Base-by-base conservation (phyloP, 2,797 vertebrate species). In the Mormyrops boulengeri region DNA sequence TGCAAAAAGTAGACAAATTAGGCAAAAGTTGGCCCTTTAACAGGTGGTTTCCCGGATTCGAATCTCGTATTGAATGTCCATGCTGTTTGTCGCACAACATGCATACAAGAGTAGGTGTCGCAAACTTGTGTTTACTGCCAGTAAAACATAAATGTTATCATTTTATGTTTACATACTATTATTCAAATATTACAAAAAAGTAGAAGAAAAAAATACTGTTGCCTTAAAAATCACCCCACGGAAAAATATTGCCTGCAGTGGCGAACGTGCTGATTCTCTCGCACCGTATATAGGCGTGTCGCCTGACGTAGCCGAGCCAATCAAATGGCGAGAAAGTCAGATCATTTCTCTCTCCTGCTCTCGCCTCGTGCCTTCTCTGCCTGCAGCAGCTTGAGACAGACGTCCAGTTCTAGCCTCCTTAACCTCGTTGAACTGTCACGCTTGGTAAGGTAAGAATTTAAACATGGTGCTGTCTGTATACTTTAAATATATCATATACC, bases 211-310 rank as follows among this genome's bases (percentile, higher is more conserved):
- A 77, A 38, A 77, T 77, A 38, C 4, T 1, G 38, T 41, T 77
- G 4, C 73, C 34, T 19, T 77, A 77, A 77, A 77, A 41, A 38
- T 19, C 12, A 77, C 34, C 38, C 4, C 34, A 17, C 19, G 14
- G 41, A 22, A 47, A 88, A 50, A 50, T n/a, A 73, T 77, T 77
- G 26, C 14, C 62, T n/a, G 47, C 38, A 77, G 17, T 7, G 50
- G 77, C 3, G 77, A 69, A 84, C 88, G 52, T 89, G 88, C 88
- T 17, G 26, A 30, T n/a, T 41, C 88, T 38, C 77, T 57, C 52
- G 34, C 73, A 41, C 77, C 69, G 19, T 84, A 82, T 89, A n/a
- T 82, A 53, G 88, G 88, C 52, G 73, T 55, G 73, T 84, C 88
- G 77, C 3, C 12, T 89, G 34, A 80, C 30, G 88, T 38, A 30